A percentile compares a stretch with the other conserved stretches of the same genome.
Conservation (phyloP, 2,797 vertebrate genomes). For the Manis javanica region DNA sequence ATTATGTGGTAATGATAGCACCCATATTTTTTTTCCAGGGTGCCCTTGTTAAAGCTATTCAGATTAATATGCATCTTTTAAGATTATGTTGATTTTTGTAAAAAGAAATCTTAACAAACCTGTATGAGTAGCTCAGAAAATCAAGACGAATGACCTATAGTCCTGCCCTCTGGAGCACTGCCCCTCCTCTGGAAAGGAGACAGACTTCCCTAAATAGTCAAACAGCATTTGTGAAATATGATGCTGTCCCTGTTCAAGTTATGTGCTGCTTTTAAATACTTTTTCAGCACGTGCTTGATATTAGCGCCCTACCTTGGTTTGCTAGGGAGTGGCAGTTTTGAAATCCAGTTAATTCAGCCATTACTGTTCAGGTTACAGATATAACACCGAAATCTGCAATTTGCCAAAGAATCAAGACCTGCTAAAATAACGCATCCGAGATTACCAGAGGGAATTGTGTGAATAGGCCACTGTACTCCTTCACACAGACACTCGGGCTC, state of each 20-base stretch:
- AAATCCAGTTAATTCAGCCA: neutral
- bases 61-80: conserved; percentile 32
- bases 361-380: neutral
- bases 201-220: neutral
- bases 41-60: conserved; percentile 34
- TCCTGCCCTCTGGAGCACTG: neutral
- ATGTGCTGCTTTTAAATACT: neutral
- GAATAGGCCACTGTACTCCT: neutral
- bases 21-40: neutral
- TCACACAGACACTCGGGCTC: neutral
- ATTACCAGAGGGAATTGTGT: neutral
- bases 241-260: neutral
- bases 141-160: neutral
- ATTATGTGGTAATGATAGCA: conserved; percentile 54
- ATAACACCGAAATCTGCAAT: neutral
- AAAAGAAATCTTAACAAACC: conserved; percentile 2
- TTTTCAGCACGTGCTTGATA: neutral
- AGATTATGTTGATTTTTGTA: neutral
- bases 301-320: neutral
- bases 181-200: neutral
- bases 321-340: neutral
- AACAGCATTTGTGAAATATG: neutral
- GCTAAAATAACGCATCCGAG: neutral
- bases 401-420: neutral
- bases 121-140: neutral